Conservation (phyloP, 2,113 vertebrate genomes). For the Taxidea taxus region DNA sequence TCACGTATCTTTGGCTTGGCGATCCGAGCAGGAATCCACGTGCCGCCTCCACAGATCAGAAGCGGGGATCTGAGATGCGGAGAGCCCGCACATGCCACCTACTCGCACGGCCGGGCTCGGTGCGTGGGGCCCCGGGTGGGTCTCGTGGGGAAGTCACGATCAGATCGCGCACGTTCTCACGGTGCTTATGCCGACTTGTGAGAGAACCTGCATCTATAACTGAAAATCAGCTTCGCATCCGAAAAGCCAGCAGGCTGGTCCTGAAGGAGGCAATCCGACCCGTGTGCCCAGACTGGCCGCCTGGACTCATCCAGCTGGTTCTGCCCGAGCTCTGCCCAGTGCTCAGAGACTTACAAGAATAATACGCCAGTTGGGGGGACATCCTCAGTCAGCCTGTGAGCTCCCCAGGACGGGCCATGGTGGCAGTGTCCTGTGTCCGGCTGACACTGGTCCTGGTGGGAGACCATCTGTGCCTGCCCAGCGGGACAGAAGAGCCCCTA, state of each 20-base stretch:
- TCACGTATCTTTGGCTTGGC: background rate
- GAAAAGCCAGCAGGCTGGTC: no score
- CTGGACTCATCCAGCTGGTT: no score
- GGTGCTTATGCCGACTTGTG: background rate
- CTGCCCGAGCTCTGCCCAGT: background rate
- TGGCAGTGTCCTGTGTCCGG: background rate
- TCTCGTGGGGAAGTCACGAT: fast-evolving
- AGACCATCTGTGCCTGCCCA: fast-evolving
- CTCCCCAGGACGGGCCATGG: background rate
- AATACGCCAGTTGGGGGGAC: fast-evolving
- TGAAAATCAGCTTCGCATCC: background rate
- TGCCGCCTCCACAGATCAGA: fast-evolving
- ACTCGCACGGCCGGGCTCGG: background rate
- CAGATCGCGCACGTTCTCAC: fast-evolving
- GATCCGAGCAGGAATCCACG: no score
- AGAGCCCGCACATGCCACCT: background rate
- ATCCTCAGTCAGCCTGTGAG: fast-evolving
- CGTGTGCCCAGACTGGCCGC: background rate
- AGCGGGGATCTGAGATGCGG: background rate
- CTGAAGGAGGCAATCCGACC: background rate
- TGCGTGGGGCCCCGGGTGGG: background rate
- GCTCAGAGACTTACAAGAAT: background rate
- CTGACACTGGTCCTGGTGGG: background rate
- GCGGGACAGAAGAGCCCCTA: background rate
- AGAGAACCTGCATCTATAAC: background rate